phyloP scores from a whole-genome alignment of 2,113 vertebrate genomes.

The Gallinago undulata region DNA sequence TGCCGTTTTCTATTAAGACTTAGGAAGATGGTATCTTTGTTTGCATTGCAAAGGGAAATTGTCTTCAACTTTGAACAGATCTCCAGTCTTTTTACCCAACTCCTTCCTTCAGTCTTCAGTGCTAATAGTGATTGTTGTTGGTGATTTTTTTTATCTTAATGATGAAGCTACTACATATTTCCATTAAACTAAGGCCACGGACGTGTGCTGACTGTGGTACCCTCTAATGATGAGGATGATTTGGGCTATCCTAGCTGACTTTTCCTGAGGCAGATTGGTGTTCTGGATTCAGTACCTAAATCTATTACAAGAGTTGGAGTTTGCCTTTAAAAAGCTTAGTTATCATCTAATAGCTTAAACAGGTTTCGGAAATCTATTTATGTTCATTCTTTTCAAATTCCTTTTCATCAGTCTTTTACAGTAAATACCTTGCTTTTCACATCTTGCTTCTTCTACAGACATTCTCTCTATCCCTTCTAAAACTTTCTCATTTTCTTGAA shows the following conservation, averaged over 20 bases:
- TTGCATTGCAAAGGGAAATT: background rate
- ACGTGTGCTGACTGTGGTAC: fast-evolving
- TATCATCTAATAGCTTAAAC: background rate
- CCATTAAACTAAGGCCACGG: background rate
- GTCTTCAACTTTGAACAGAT: background rate
- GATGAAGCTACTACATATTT: background rate
- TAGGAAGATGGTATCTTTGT: background rate
- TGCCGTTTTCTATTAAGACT: background rate
- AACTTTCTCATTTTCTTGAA: background rate
- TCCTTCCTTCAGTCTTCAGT: background rate
- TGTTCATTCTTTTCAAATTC: background rate
- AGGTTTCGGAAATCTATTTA: background rate
- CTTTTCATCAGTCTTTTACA: background rate
- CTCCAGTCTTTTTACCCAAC: background rate
- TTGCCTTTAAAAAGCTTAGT: background rate
- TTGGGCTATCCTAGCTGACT: background rate
- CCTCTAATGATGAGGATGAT: background rate
- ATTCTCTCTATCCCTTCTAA: background rate
- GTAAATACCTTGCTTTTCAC: background rate
- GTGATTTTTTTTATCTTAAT: background rate
- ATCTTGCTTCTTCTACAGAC: background rate
- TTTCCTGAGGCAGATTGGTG: background rate
- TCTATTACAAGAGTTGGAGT: background rate
- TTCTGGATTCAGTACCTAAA: background rate
- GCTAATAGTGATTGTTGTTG: background rate